These are phyloP conservation scores for Perognathus longimembris DNA, from an alignment of 2,113 vertebrate species.

Conservation along the genomic window DNA sequence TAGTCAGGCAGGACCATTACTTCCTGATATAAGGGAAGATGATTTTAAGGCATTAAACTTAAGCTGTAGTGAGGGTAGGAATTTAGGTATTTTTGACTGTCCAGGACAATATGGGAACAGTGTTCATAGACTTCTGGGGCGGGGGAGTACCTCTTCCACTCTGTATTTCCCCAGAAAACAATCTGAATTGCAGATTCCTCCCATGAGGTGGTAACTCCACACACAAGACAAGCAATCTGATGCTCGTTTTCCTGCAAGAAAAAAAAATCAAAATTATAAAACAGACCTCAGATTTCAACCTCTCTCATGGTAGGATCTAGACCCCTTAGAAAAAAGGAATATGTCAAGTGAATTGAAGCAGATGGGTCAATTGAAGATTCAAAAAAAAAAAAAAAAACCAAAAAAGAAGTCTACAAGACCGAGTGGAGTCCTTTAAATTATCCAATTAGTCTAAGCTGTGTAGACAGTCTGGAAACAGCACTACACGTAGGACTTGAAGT, in stretches of 20 bases:
- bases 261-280: constrained; percentile 40
- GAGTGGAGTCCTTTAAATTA: constrained; percentile 11
- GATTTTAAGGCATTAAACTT: background rate
- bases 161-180: constrained; percentile 90
- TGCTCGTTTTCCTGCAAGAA: constrained; percentile 84
- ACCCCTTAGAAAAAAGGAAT: background rate
- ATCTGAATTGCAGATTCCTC: constrained; percentile 87
- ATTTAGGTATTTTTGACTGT: background rate
- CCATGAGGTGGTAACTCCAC: constrained; percentile 86
- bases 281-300: constrained; percentile 19
- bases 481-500: background rate
- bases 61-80: background rate
- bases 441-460: background rate
- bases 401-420: background rate
- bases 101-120: background rate
- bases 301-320: background rate
- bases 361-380: background rate
- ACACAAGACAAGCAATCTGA: constrained; percentile 89
- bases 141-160: constrained; percentile 83
- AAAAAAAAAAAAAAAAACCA: too few species aligned
- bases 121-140: background rate
- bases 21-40: background rate
- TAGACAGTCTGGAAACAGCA: background rate
- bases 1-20: background rate
- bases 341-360: background rate